Percentiles rank a stretch among this genome's conserved stretches.
phyloP scores from a whole-genome alignment of 2,113 vertebrate species.

The Bungarus multicinctus region DNA sequence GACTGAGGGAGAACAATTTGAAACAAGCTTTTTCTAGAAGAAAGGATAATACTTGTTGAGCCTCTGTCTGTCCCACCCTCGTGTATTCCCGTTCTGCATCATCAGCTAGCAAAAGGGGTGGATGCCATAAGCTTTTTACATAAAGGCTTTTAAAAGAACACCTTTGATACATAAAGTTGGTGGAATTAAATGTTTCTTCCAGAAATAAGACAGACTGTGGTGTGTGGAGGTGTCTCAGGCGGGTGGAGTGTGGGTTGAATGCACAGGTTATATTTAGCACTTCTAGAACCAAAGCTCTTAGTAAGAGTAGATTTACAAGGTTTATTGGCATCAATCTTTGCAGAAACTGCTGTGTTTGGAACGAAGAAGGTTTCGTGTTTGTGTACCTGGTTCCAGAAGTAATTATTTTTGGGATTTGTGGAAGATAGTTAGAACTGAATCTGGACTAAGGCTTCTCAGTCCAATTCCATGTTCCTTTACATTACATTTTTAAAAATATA shows the following conservation, averaged over 20 bases:
- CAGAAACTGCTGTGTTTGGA: slow-evolving; percentile 11
- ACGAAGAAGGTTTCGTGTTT: not conserved
- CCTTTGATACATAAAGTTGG: slow-evolving; percentile 53
- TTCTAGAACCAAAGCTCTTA: slow-evolving; percentile 56
- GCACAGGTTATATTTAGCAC: slow-evolving; percentile 65
- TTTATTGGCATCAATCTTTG: slow-evolving; percentile 40
- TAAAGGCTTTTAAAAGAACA: slow-evolving; percentile 57
- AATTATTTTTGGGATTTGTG: not conserved
- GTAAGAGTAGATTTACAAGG: slow-evolving; percentile 49
- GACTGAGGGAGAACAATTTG: not conserved
- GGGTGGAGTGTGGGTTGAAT: slow-evolving; percentile 40
- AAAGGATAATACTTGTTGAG: not conserved
- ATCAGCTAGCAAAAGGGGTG: slow-evolving; percentile 47
- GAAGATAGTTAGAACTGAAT: not conserved
- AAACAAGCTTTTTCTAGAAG: not conserved
- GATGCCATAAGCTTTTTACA: slow-evolving; percentile 27
- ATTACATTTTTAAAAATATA: not conserved
- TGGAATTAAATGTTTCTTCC: slow-evolving; percentile 58
- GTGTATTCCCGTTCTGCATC: slow-evolving; percentile 34
- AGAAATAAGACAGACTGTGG: slow-evolving; percentile 60
- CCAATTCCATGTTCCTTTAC: not conserved
- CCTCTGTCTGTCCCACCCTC: not conserved
- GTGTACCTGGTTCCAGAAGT: not conserved
- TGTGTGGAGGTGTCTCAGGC: slow-evolving; percentile 43
- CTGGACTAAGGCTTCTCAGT: not conserved